Evolutionary conservation across 2,113 vertebrate genomes (phyloP), one percentile per base, ranked within the genome.

Genomic region (Lycaon pictus): DNA sequence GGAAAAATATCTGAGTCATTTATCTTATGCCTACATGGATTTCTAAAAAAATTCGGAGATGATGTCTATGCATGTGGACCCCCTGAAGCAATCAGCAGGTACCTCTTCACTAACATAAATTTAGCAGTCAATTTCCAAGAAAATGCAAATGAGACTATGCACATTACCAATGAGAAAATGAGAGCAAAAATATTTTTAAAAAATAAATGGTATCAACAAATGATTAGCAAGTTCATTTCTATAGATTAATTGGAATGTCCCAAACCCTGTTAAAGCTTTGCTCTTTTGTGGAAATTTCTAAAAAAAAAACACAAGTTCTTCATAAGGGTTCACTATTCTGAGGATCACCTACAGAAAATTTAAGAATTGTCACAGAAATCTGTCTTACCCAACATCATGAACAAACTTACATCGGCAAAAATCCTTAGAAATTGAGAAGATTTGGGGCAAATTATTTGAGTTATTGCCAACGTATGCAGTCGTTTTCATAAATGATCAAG

Each of bases 11-110:
- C n/a, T 32, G 25, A 71, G 32, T n/a, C 48, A 93, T 58, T 84
- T 84, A 88, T 67, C 48, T 63, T 55, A 56, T 15, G 55, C 11
- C n/a, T 60, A 55, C 13, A 56, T 83, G 17, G 20, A 43, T 37
- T 74, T 60, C 37, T 80, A 60, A 92, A 22, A 90, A 43, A 60
- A 83, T 95, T 95, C 86, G 88, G 16, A 43, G 9, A 71, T 85
- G 32, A 37, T 3, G 12, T 20, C 72, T 53, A 90, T 25, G 3
- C 13, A 23, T 13, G 7, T 27, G 8, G 17, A 65, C 22, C 22
- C 48, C 3, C 17, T 69, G 43, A 63, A 87, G n/a, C 37, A 7
- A 51, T 53, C 20, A 76, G 11, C 7, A 69, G 4, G 3, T 48
- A 56, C 6, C n/a, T 82, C 35, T 67, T 56, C 43, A 88, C 48